These are phyloP conservation scores for Heterotilapia buettikoferi DNA, from an alignment of 2,113 vertebrate species.

Conservation along the genomic window DNA sequence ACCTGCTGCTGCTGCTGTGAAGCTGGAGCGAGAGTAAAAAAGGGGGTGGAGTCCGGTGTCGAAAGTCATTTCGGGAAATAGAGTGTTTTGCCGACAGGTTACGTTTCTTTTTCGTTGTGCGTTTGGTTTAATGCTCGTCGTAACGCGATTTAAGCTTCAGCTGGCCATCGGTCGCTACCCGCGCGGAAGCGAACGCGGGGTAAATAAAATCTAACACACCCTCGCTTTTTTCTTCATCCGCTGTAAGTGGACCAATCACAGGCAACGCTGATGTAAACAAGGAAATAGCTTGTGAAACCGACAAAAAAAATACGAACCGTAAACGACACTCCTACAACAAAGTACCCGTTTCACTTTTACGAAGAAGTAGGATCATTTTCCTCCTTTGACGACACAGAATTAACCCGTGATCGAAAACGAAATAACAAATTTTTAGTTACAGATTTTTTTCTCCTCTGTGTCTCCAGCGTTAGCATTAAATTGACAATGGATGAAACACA, in stretches of 20 bases:
- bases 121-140: not conserved
- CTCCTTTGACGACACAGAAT: not conserved
- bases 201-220: not conserved
- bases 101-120: not conserved
- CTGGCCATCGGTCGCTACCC: fast-evolving
- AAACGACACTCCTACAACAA: not conserved
- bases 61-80: constrained; percentile 19
- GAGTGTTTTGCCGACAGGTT: not conserved
- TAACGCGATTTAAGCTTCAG: not conserved
- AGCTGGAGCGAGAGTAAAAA: not conserved
- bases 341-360: not conserved
- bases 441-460: not conserved
- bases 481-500: constrained; percentile 76
- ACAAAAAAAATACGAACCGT: not conserved
- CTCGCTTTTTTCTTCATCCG: fast-evolving
- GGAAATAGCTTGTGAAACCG: constrained; percentile 34
- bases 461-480: not conserved
- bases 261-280: constrained; percentile 55
- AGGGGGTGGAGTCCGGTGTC: not conserved
- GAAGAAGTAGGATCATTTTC: not conserved
- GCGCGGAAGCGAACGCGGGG: fast-evolving
- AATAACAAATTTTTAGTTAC: not conserved
- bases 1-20: not conserved
- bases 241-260: constrained; percentile 41
- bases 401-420: not conserved